phyloP scores from a whole-genome alignment of 1,140 invertebrate genomes.

The Drosophila ficusphila region DNA sequence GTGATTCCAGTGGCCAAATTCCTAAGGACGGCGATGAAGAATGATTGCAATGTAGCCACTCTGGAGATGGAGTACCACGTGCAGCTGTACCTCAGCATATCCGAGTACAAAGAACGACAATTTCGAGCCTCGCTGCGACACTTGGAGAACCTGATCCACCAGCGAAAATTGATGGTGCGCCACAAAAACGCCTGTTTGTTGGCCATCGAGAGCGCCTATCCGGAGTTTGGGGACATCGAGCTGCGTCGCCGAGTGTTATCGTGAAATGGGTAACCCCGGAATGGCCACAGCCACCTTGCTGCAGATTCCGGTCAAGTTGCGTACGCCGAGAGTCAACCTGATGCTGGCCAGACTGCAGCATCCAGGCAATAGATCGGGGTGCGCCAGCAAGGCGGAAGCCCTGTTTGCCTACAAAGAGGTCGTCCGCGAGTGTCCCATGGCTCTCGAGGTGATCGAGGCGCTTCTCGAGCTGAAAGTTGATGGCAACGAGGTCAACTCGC shows the following conservation, averaged over 20 bases:
- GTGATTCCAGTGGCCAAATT: constrained; percentile 61
- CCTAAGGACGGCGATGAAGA: constrained; percentile 58
- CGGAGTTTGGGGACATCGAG: constrained; percentile 86
- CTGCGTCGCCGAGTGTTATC: constrained; percentile 89
- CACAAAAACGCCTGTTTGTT: constrained; percentile 57
- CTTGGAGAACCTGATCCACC: constrained; percentile 51
- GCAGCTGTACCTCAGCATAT: constrained; percentile 55
- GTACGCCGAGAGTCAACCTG: constrained; percentile 89
- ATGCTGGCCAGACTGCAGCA: constrained; percentile 89
- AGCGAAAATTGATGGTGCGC: constrained; percentile 57
- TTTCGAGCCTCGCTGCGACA: constrained; percentile 51
- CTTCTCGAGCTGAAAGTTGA: constrained; percentile 89
- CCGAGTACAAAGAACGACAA: constrained; percentile 60
- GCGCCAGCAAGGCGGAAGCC: constrained; percentile 89
- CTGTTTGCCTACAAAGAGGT: constrained; percentile 91
- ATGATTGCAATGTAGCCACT: constrained; percentile 70
- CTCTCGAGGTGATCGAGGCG: constrained; percentile 89
- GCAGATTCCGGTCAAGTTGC: constrained; percentile 88
- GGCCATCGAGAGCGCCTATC: constrained; percentile 67
- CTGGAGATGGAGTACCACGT: constrained; percentile 75
- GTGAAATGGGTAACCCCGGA: constrained; percentile 87
- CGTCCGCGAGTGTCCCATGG: constrained; percentile 90
- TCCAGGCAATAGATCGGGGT: constrained; percentile 85
- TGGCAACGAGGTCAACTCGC: constrained; percentile 88
- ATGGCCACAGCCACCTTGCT: constrained; percentile 89